Percentiles rank a stretch among this genome's conserved stretches.
These are phyloP conservation scores for Leptopilina clavipes DNA, from an alignment of 1,140 invertebrate genomes.

Conservation along the genomic window DNA sequence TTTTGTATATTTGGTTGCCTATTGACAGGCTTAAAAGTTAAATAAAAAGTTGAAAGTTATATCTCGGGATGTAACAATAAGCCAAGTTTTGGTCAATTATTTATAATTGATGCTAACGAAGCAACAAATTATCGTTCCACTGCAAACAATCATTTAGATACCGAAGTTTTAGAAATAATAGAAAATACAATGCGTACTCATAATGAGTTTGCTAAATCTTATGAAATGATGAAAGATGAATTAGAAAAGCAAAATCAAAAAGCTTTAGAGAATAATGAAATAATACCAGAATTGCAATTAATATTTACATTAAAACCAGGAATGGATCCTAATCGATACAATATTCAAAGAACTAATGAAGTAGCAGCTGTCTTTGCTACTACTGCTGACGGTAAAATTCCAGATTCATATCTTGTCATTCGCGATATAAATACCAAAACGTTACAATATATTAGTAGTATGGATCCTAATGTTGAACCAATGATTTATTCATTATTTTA, in stretches of 20 bases:
- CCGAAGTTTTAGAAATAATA: too few species aligned
- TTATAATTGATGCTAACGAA: too few species aligned
- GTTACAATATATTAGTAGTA: conserved; percentile 37
- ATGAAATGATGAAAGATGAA: conserved; percentile 31
- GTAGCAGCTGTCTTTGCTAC: conserved; percentile 41
- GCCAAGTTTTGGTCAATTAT: neutral
- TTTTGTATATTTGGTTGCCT: too few species aligned
- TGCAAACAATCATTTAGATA: too few species aligned
- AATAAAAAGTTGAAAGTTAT: too few species aligned
- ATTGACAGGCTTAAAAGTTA: too few species aligned
- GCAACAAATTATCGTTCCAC: too few species aligned
- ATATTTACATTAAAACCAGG: conserved; percentile 35
- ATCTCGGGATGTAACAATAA: too few species aligned
- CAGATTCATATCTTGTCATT: conserved; percentile 22
- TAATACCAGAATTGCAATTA: neutral
- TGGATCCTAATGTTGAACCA: conserved; percentile 40
- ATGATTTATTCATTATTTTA: conserved; percentile 40
- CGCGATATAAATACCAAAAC: conserved; percentile 35
- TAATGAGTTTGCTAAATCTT: conserved; percentile 38
- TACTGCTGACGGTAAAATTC: conserved; percentile 35
- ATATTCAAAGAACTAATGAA: conserved; percentile 42
- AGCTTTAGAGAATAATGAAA: conserved; percentile 23
- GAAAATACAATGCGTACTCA: conserved; percentile 28
- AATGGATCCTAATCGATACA: conserved; percentile 41
- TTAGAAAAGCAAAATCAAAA: neutral